Evolutionary conservation across 2,797 vertebrate genomes (phyloP), one percentile per base, ranked within the genome.

Genomic region (Microtus agrestis): DNA sequence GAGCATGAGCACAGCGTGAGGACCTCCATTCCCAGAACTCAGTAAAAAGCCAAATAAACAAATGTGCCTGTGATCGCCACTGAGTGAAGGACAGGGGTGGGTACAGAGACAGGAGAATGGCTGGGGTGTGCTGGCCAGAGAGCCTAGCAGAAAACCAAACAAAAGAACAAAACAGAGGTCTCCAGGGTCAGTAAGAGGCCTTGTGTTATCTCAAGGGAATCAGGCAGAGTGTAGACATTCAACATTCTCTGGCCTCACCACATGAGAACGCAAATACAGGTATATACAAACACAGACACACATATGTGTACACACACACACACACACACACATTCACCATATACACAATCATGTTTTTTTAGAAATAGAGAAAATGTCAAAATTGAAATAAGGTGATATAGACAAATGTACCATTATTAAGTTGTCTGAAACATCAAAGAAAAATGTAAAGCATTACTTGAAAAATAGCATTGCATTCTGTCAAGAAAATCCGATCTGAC

Each of bases 401-500:
- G 54, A 29, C 40, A 34, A 87, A 77, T 67, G 15, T 43, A 79
- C 6, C 88, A 59, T 89, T 89, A 87, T 54, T 61, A 96, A 90
- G 63, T 86, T 63, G 67, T 78, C 12, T 77, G 86, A 94, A 94
- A 91, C 27, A 94, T 37, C 59, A 43, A 85, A 11, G 51, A 43
- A 96, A 96, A 71, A 77, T 12, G 1, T 92, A 91, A 96, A 29
- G 13, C 13, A 73, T 90, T 65, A 61, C 54, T 91, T 29, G 2
- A 93, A 59, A 77, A 96, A 34, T 51, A 76, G 19, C 23, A 84
- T 43, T 23, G 15, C 25, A 48, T 74, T 61, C 69, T 61, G 1
- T 40, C 25, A 89, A 73, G 13, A 80, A 46, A 91, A 87, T 14
- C 9, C 67, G 19, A 85, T 79, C 71, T 93, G 15, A 80, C 92